These are phyloP conservation scores for Paracyclopina nana DNA, from an alignment of 1,140 invertebrate genomes.

Conservation along the genomic window DNA sequence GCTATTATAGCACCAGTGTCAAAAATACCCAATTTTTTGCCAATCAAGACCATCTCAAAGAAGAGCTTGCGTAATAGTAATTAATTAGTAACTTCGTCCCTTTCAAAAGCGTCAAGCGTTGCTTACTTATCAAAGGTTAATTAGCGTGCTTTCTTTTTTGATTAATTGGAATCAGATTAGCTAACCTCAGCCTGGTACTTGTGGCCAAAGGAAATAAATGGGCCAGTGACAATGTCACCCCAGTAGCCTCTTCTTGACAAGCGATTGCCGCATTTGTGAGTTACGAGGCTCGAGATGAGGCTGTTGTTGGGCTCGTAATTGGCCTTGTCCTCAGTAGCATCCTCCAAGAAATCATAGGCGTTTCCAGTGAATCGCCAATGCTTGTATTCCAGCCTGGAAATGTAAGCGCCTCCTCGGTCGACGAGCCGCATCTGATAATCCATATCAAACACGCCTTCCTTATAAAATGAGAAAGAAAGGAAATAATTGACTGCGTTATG, in stretches of 20 bases:
- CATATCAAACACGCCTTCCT: slow-evolving; percentile 1
- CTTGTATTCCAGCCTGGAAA: neutral
- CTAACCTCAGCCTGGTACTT: too few species aligned
- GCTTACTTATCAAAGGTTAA: too few species aligned
- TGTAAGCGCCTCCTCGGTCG: neutral
- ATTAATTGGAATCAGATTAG: too few species aligned
- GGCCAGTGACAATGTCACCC: slow-evolving; percentile 5
- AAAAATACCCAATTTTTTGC: neutral
- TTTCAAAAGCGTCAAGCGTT: too few species aligned
- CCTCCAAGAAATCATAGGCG: neutral
- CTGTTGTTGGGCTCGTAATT: neutral
- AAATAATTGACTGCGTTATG: neutral
- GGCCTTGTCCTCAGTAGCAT: neutral
- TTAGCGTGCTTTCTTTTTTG: too few species aligned
- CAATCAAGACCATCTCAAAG: neutral
- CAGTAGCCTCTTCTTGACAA: neutral
- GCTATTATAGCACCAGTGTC: too few species aligned
- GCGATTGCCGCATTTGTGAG: neutral
- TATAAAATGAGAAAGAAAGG: neutral
- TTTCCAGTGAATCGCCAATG: slow-evolving; percentile 1
- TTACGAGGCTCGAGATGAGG: neutral
- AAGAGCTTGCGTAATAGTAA: neutral
- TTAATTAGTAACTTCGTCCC: too few species aligned
- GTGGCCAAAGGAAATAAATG: slow-evolving; percentile 1
- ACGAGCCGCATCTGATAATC: neutral